These are phyloP conservation scores for Halcyon malimbica DNA, from an alignment of 2,113 vertebrate genomes.

Conservation along the genomic window DNA sequence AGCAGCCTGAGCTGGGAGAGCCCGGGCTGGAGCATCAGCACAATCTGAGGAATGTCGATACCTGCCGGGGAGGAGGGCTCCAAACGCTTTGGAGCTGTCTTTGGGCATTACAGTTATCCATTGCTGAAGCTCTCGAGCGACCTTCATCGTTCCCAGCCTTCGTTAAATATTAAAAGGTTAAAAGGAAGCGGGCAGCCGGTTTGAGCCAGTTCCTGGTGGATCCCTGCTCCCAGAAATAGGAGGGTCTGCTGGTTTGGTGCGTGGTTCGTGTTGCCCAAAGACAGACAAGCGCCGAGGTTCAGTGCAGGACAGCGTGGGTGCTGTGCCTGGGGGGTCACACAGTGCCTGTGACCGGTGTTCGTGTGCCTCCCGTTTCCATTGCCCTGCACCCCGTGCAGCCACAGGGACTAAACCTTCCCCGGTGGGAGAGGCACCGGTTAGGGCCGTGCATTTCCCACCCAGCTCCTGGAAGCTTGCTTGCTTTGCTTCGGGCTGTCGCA, in stretches of 20 bases:
- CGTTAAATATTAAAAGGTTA: background rate
- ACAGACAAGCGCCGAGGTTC: accelerated
- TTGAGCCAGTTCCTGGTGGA: background rate
- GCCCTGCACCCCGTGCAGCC: accelerated
- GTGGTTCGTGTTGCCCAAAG: accelerated
- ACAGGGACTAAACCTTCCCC: accelerated
- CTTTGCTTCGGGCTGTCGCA: background rate
- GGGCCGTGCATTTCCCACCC: accelerated
- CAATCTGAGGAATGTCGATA: background rate
- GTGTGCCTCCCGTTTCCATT: background rate
- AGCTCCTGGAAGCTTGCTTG: accelerated
- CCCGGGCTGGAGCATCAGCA: background rate
- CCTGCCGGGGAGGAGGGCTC: background rate
- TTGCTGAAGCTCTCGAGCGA: background rate
- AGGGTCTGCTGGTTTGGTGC: background rate
- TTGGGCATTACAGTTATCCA: background rate
- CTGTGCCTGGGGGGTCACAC: accelerated
- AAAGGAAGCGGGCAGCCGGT: background rate
- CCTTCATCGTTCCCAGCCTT: background rate
- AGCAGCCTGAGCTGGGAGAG: background rate
- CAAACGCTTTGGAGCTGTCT: background rate
- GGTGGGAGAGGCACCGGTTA: accelerated
- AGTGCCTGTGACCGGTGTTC: accelerated
- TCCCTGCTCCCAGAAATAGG: background rate
- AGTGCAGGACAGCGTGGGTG: accelerated